Base-by-base conservation (phyloP, 1,140 invertebrate species). In the Sycophila sp. region DNA sequence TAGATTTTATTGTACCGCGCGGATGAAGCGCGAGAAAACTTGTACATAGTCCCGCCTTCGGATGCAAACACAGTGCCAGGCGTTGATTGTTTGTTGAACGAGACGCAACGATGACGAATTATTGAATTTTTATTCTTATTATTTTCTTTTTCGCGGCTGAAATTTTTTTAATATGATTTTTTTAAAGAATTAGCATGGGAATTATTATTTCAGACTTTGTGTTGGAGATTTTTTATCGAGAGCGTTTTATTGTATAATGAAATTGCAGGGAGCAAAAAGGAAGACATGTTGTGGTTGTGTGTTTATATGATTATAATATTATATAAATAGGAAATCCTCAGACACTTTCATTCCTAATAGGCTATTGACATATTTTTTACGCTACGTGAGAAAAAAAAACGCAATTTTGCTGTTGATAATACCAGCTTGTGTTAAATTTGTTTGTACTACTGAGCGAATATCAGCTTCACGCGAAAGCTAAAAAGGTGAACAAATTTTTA, bases 1-100 rank as follows among this genome's bases (percentile, higher is more conserved):
- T 32, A 64, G 45, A 32, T 60, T 30, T 22, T n/a, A 42, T 36
- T 60, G 26, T 17, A 59, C 53, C 49, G 24, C 40, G 30, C 28
- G 7, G 22, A 58, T 59, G 8, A 47, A 65, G 62, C 34, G 53
- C 32, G 32, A 59, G 30, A 73, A 76, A 76, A 76, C 74, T 77
- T 83, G 80, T 81, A 81, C 38, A 83, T 82, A 82, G 76, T 73
- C 69, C 63, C 75, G 38, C 56, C 68, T 72, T 71, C 62, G 42
- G 47, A 73, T 56, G 51, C 55, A 77, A 70, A 70, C 22, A 74
- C 69, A 71, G 75, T 78, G 75, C 78, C 75, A 79, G 71, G 74
- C 72, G 78, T 76, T 71, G 40, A 70, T 75, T 69, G 65, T 72
- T 70, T 73, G 49, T 73, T 62, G 36, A 64, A 64, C 38, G 47